phyloP scores from a whole-genome alignment of 2,888 invertebrate species.

The Aplocera efformata region DNA sequence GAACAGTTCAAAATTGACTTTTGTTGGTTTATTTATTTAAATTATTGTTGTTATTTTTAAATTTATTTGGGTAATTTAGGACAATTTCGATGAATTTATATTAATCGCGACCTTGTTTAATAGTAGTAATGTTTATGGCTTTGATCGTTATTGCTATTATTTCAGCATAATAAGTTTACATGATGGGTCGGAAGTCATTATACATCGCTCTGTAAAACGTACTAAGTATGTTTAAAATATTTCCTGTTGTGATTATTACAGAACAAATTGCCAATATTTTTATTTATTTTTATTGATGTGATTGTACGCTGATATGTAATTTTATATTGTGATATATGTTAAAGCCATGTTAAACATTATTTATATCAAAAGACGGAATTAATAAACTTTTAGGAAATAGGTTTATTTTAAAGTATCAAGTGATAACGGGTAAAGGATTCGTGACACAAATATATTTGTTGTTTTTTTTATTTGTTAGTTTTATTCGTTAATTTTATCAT shows the following conservation, averaged over 20 bases:
- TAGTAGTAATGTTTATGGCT: constrained; percentile 1
- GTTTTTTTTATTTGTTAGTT: constrained; percentile 35
- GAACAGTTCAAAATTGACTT: constrained; percentile 4
- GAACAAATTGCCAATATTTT: constrained; percentile 3
- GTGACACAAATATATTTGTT: constrained; percentile 51
- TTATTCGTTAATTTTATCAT: constrained; percentile 14
- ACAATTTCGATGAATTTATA: constrained; percentile 6
- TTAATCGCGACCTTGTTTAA: constrained; percentile 2
- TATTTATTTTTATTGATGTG: neutral
- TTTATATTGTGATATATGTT: constrained; percentile 11
- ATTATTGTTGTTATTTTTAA: constrained; percentile 27
- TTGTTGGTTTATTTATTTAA: constrained; percentile 28
- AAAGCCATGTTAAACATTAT: constrained; percentile 4
- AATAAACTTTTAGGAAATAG: constrained; percentile 32
- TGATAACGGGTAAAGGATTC: constrained; percentile 54
- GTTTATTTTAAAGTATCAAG: constrained; percentile 41
- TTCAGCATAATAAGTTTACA: neutral
- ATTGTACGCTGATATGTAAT: no score
- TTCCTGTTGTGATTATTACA: constrained; percentile 15
- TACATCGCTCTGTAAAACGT: constrained; percentile 3
- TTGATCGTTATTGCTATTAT: constrained; percentile 2
- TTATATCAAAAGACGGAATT: neutral
- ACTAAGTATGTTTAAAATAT: constrained; percentile 4
- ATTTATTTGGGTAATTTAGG: constrained; percentile 22
- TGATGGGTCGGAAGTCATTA: constrained; percentile 10